These are phyloP conservation scores for Opisthograptis luteolata DNA, from an alignment of 2,888 invertebrate species.

Conservation along the genomic window DNA sequence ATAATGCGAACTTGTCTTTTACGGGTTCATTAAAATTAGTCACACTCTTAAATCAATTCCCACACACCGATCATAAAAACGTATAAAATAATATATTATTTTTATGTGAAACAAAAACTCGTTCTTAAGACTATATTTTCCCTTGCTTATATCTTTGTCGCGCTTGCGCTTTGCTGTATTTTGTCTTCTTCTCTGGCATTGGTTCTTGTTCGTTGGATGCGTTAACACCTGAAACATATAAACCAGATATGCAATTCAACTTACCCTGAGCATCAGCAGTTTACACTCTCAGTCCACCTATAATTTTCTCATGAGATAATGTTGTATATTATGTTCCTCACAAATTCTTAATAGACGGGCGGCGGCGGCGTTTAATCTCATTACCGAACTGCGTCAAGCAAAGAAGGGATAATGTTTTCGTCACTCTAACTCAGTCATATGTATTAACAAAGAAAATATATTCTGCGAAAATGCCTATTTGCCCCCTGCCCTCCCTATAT, in stretches of 20 bases:
- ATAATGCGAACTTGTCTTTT: slow-evolving; percentile 17
- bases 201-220: slow-evolving; percentile 63
- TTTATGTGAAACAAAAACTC: slow-evolving; percentile 9
- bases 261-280: not conserved
- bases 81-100: slow-evolving; percentile 8
- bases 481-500: too few relatives aligned
- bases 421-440: too few relatives aligned
- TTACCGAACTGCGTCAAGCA: too few relatives aligned
- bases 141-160: slow-evolving; percentile 90
- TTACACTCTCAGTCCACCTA: not conserved
- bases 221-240: slow-evolving; percentile 56
- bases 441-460: too few relatives aligned
- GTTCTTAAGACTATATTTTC: slow-evolving; percentile 77
- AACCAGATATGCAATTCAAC: slow-evolving; percentile 7
- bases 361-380: too few relatives aligned
- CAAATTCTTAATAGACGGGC: too few relatives aligned
- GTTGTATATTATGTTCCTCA: too few relatives aligned
- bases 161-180: slow-evolving; percentile 90
- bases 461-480: too few relatives aligned
- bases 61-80: slow-evolving; percentile 15
- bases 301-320: not conserved
- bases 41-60: slow-evolving; percentile 9
- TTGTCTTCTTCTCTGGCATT: slow-evolving; percentile 70
- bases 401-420: too few relatives aligned
- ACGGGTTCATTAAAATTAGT: slow-evolving; percentile 1